These are phyloP conservation scores for Andricus grossulariae DNA, from an alignment of 1,140 invertebrate genomes.

Conservation along the genomic window DNA sequence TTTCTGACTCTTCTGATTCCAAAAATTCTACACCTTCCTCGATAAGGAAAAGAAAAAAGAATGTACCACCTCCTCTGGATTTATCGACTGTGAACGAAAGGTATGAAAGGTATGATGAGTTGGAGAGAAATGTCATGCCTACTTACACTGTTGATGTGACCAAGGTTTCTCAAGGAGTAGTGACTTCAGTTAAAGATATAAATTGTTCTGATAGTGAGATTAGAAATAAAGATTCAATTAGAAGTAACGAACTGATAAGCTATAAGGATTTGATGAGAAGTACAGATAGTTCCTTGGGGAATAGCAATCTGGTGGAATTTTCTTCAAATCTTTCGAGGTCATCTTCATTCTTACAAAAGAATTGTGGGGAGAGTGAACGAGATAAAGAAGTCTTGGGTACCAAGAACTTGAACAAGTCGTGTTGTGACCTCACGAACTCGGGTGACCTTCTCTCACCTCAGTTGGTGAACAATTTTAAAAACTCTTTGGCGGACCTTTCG, in stretches of 20 bases:
- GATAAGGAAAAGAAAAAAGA: constrained; percentile 14
- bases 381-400: neutral
- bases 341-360: constrained; percentile 13
- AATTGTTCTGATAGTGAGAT: neutral
- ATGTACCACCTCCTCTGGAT: constrained; percentile 49
- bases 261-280: constrained; percentile 32
- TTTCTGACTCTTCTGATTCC: constrained; percentile 43
- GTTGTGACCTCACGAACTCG: constrained; percentile 46
- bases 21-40: constrained; percentile 34
- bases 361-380: constrained; percentile 37
- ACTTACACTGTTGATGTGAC: constrained; percentile 57
- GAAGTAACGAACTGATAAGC: constrained; percentile 36
- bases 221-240: constrained; percentile 10
- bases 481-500: constrained; percentile 55
- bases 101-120: constrained; percentile 44
- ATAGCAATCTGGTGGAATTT: constrained; percentile 55
- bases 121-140: constrained; percentile 47
- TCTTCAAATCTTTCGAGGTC: constrained; percentile 37
- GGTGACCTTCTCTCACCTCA: constrained; percentile 63
- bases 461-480: constrained; percentile 66
- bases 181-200: neutral
- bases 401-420: constrained; percentile 55
- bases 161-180: constrained; percentile 14
- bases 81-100: constrained; percentile 52
- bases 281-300: constrained; percentile 41